Evolutionary conservation across 2,113 vertebrate species (phyloP).

Genomic region (Cisticola juncidis): DNA sequence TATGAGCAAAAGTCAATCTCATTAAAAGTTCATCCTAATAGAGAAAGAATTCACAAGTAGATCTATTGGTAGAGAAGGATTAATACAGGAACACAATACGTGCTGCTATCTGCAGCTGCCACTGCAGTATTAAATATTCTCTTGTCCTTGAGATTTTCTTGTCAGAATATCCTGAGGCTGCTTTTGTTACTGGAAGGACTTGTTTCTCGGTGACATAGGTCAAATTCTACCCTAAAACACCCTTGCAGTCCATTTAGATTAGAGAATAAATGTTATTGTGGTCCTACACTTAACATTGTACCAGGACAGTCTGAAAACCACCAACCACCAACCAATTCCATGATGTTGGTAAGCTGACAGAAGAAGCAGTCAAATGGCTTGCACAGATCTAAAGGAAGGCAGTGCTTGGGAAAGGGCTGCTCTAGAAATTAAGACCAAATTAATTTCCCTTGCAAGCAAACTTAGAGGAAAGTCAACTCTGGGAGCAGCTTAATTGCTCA

Average conservation of each 20-base stretch:
- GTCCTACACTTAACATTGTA: neutral
- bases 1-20: neutral
- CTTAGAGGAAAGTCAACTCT: neutral
- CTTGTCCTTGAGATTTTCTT: neutral
- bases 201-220: neutral
- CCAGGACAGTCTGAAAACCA: neutral
- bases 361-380: neutral
- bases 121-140: neutral
- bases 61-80: neutral
- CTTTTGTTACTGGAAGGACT: neutral
- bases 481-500: neutral
- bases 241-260: neutral
- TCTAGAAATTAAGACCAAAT: neutral
- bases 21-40: neutral
- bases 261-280: neutral
- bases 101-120: neutral
- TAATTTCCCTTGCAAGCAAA: neutral
- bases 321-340: neutral
- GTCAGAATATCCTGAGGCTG: neutral
- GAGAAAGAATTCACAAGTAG: neutral
- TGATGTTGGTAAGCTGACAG: neutral
- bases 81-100: neutral
- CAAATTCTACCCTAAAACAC: neutral
- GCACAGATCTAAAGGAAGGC: neutral
- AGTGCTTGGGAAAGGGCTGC: neutral